Percentiles rank a stretch among this genome's conserved stretches.
Conservation (phyloP, 1,140 invertebrate genomes). For the Sarcophaga peregrina region DNA sequence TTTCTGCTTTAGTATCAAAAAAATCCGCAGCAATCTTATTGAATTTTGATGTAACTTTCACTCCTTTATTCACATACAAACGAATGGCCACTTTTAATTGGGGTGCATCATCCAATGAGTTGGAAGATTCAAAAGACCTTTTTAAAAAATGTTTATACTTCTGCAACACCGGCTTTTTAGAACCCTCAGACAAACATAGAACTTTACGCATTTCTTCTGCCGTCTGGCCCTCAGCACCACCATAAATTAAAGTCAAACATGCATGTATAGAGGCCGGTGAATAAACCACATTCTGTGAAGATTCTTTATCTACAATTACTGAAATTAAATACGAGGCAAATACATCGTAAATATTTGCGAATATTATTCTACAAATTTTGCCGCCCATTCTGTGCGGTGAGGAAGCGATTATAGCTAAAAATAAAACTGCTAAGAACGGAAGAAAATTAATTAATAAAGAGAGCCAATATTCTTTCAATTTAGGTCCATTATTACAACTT, state of each 20-base stretch:
- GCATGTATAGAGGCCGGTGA: slow-evolving; percentile 72
- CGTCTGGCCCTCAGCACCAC: slow-evolving; percentile 69
- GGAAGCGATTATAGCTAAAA: no score
- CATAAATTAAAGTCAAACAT: slow-evolving; percentile 70
- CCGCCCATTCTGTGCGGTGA: no score
- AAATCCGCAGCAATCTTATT: slow-evolving; percentile 51
- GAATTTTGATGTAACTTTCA: slow-evolving; percentile 50
- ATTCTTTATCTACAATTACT: slow-evolving; percentile 41
- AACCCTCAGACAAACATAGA: slow-evolving; percentile 58
- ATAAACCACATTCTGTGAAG: slow-evolving; percentile 68
- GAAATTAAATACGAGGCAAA: slow-evolving; percentile 52
- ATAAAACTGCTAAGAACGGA: no score
- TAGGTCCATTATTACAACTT: no score
- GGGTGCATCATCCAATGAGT: slow-evolving; percentile 24
- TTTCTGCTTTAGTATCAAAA: slow-evolving; percentile 53
- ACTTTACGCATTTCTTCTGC: slow-evolving; percentile 65
- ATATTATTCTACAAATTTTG: no score
- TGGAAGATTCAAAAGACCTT: slow-evolving; percentile 35
- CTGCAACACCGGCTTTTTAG: slow-evolving; percentile 46
- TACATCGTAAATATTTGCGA: slow-evolving; percentile 49
- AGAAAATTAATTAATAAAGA: no score
- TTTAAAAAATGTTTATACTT: slow-evolving; percentile 55
- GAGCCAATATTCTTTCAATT: no score
- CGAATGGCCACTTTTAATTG: slow-evolving; percentile 50
- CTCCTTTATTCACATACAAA: slow-evolving; percentile 52